Evolutionary conservation across 2,888 invertebrate genomes (phyloP), one percentile per base, ranked within the genome.

Genomic region (Acleris sparsana): DNA sequence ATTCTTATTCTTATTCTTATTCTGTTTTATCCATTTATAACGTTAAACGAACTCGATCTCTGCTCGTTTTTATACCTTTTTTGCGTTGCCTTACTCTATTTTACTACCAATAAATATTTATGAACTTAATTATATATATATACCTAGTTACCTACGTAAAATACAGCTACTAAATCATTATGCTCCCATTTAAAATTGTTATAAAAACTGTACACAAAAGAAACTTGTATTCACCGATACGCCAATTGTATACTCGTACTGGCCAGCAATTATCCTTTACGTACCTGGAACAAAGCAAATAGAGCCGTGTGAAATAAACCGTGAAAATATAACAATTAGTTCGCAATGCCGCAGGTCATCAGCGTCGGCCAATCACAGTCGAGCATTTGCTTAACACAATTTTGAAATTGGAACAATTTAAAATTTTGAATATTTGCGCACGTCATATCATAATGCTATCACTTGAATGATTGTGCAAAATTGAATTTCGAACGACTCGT

Each of bases 221-320:
- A 46, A n/a, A n/a, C 5, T n/a, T n/a, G 46, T 51, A 25, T 65
- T 65, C n/a, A 46, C 46, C 53, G n/a, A 33, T 44, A 49, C 59
- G n/a, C 55, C 13, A 16, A 43, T 18, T 18, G 18, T 43, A 7
- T 11, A 17, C 46, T 43, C 33, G 55, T 22, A 61, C 51, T 65
- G 64, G 59, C 60, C 64, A 65, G 55, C 65, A 60, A 60, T 60
- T 60, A 53, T 63, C 56, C 49, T 52, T 25, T 57, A 62, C 66
- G 39, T 66, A 66, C 66, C 66, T 66, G 66, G 57, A 66, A 66
- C 66, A 66, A 62, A 61, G 66, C 43, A 66, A 66, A 66, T 33
- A 25, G 66, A 66, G 9, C 66, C 46, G 46, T 62, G 66, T 66
- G 66, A 66, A 66, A 62, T 62, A 66, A 66, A 66, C 66, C 62